These are phyloP conservation scores for Hirtodrosophila confusa DNA, from an alignment of 2,888 invertebrate species.

Conservation along the genomic window DNA sequence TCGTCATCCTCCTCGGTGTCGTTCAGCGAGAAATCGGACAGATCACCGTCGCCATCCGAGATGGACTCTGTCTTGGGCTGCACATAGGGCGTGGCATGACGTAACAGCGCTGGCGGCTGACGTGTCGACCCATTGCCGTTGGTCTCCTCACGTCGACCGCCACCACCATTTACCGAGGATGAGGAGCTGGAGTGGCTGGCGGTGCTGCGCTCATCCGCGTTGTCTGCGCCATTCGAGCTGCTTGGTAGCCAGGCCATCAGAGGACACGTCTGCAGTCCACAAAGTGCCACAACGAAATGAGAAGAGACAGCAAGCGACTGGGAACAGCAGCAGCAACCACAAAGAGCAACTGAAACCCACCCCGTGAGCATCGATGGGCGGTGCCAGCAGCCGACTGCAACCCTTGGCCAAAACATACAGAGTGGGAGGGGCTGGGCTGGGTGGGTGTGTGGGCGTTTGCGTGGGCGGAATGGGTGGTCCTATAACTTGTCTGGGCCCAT, in stretches of 20 bases:
- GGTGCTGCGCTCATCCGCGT: conserved; percentile 68
- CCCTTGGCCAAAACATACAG: conserved; percentile 13
- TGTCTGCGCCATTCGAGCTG: conserved; percentile 61
- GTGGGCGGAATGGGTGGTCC: not conserved
- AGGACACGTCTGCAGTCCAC: conserved; percentile 20
- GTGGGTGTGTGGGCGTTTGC: not conserved
- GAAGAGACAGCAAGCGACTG: not conserved
- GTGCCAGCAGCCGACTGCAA: conserved; percentile 20
- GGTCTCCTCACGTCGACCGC: conserved; percentile 30
- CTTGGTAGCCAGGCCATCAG: conserved; percentile 69
- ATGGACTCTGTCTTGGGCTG: conserved; percentile 81
- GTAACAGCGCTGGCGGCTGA: conserved; percentile 48
- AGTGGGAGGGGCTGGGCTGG: not conserved
- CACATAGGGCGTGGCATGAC: conserved; percentile 58
- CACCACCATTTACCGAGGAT: conserved; percentile 31
- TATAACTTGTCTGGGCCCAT: too few relatives aligned
- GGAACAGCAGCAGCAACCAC: conserved; percentile 1
- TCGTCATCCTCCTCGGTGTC: conserved; percentile 91
- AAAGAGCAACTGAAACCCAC: conserved; percentile 2
- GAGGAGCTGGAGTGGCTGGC: conserved; percentile 63
- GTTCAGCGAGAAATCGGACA: conserved; percentile 89
- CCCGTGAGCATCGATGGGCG: conserved; percentile 11
- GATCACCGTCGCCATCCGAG: conserved; percentile 82
- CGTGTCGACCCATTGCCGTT: conserved; percentile 6
- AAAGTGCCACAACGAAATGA: conserved; percentile 32